Evolutionary conservation across 2,888 invertebrate species (phyloP).

Genomic region (Eristalis tenax): DNA sequence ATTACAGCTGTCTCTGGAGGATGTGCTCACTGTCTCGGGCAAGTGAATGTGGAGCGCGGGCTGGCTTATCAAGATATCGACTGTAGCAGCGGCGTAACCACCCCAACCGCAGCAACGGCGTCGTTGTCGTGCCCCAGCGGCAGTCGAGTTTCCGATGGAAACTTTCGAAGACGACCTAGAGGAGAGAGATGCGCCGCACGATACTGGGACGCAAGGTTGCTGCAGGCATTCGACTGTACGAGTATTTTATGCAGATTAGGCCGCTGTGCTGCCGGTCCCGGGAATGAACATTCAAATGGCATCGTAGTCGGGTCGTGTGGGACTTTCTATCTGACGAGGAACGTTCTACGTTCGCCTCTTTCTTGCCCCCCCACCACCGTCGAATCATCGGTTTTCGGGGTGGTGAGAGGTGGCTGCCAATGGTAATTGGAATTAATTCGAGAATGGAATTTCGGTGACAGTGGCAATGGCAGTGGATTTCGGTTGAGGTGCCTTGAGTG

Average conservation of each 20-base stretch:
- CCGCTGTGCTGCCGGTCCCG: conserved; percentile 24
- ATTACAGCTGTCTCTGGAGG: conserved; percentile 57
- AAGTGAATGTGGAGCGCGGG: conserved; percentile 40
- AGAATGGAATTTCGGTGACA: conserved; percentile 60
- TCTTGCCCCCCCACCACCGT: not conserved
- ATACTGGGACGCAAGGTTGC: conserved; percentile 44
- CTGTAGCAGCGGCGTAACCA: conserved; percentile 6
- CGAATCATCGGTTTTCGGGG: conserved; percentile 6
- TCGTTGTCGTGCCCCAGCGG: conserved; percentile 13
- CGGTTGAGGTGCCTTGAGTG: conserved; percentile 31
- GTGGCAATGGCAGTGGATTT: conserved; percentile 8
- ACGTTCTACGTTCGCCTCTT: conserved; percentile 6
- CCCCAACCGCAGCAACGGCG: not conserved
- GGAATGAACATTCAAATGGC: conserved; percentile 35
- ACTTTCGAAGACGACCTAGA: conserved; percentile 58
- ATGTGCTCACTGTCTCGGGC: conserved; percentile 10
- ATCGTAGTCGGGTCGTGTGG: conserved; percentile 22
- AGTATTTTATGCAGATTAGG: conserved; percentile 69
- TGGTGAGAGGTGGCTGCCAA: conserved; percentile 26
- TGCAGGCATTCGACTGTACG: conserved; percentile 54
- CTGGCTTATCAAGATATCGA: conserved; percentile 61
- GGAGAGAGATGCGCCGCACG: conserved; percentile 48
- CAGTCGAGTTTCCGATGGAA: conserved; percentile 6
- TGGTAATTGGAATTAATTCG: conserved; percentile 66
- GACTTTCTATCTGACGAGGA: conserved; percentile 61